Conservation (phyloP, 2,113 vertebrate species). For the Odontesthes bonariensis region DNA sequence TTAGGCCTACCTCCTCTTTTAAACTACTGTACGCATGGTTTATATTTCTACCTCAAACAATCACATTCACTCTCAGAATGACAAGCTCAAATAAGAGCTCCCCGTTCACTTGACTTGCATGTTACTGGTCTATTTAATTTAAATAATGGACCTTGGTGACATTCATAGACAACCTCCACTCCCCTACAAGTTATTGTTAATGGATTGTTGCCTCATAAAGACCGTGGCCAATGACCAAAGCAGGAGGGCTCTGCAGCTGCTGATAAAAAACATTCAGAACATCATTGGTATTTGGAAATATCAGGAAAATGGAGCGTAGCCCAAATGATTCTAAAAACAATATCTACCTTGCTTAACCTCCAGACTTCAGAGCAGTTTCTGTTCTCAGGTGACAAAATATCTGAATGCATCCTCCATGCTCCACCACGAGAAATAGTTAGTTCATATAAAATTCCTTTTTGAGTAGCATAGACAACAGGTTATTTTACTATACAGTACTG, state of each 20-base stretch:
- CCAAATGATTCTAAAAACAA: background rate
- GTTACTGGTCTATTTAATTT: background rate
- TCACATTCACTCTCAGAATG: constrained; percentile 18
- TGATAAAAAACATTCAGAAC: background rate
- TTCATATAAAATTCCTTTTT: background rate
- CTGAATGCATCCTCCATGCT: background rate
- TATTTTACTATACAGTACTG: background rate
- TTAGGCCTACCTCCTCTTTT: background rate
- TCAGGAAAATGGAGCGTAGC: background rate
- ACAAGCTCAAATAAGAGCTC: constrained; percentile 19
- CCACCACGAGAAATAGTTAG: too few species aligned
- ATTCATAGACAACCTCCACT: background rate
- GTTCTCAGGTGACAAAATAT: too few species aligned
- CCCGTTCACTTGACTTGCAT: constrained; percentile 19
- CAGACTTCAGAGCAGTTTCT: background rate
- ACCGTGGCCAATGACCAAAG: background rate
- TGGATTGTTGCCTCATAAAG: background rate
- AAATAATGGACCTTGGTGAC: constrained; percentile 17
- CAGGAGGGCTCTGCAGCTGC: background rate
- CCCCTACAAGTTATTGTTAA: background rate
- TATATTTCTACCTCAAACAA: too few species aligned
- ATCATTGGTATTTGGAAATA: background rate
- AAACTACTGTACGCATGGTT: background rate
- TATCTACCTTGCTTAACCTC: constrained; percentile 3
- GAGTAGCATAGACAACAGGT: background rate